A percentile compares a stretch with the other conserved stretches of the same genome.
Evolutionary conservation across 2,888 invertebrate genomes (phyloP).

Genomic region (Lamellibrachia satsuma): DNA sequence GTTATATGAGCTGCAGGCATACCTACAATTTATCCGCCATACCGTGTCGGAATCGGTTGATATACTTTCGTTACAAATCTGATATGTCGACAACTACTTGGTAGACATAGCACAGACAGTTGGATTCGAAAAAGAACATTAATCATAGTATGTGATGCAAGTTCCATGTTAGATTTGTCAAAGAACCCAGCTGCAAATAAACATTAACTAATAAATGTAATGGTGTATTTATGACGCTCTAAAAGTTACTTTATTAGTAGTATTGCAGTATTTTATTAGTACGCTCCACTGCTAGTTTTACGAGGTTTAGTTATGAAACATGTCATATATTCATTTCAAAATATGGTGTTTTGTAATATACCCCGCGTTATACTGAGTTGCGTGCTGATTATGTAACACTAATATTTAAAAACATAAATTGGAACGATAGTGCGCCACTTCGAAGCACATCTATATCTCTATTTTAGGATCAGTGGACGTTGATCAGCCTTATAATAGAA

Average conservation of each 20-base stretch:
- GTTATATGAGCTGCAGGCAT: neutral
- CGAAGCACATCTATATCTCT: neutral
- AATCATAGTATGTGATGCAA: neutral
- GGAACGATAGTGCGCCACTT: too few species aligned
- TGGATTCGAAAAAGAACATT: neutral
- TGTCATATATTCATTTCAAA: neutral
- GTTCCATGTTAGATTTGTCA: neutral
- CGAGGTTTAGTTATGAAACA: too few species aligned
- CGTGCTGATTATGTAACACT: neutral
- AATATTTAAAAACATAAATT: too few species aligned
- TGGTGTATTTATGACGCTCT: neutral
- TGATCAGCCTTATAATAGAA: neutral
- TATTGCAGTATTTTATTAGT: neutral
- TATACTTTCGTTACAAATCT: neutral
- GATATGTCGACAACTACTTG: constrained; percentile 6
- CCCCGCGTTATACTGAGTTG: neutral
- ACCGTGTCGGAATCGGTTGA: neutral
- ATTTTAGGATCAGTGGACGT: neutral
- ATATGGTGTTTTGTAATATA: neutral
- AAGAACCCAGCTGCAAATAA: neutral
- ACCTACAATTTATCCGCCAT: neutral
- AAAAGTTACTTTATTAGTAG: neutral
- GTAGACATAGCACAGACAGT: neutral
- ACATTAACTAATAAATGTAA: neutral
- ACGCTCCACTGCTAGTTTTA: too few species aligned